These are phyloP conservation scores for Zhuqinia jingwanae DNA, from an alignment of 2,888 invertebrate genomes.

Conservation along the genomic window DNA sequence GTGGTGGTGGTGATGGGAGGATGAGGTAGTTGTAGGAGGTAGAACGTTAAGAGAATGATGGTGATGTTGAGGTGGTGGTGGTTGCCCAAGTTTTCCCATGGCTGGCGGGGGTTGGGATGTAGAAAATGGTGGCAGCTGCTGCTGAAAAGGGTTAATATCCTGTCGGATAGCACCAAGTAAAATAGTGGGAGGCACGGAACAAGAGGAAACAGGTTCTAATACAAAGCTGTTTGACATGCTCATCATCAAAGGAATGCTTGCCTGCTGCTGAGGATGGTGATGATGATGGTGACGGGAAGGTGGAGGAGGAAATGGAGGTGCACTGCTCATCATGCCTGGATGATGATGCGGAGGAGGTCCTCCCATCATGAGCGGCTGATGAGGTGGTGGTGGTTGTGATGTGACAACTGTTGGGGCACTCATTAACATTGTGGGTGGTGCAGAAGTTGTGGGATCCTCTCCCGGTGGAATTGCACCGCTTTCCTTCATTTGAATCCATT, in stretches of 20 bases:
- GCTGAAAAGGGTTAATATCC: too few species aligned
- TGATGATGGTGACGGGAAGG: slow-evolving; percentile 80
- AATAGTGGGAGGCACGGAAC: too few species aligned
- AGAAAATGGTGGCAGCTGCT: too few species aligned
- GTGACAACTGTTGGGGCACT: neutral
- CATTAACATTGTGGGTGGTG: slow-evolving; percentile 76
- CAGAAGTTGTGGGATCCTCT: too few species aligned
- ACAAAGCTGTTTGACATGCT: neutral
- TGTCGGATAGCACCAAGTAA: too few species aligned
- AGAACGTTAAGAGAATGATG: slow-evolving; percentile 35
- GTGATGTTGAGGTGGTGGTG: slow-evolving; percentile 32
- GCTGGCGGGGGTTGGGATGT: too few species aligned
- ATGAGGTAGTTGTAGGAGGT: slow-evolving; percentile 2
- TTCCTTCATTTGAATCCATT: slow-evolving; percentile 98
- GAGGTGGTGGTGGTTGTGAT: too few species aligned
- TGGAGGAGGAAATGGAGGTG: slow-evolving; percentile 83
- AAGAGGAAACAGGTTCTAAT: slow-evolving; percentile 1
- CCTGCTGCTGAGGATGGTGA: slow-evolving; percentile 66
- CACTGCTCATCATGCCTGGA: too few species aligned
- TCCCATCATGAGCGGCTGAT: too few species aligned
- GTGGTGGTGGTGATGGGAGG: slow-evolving; percentile 29
- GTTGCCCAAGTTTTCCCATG: too few species aligned
- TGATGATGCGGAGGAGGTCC: too few species aligned
- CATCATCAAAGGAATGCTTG: slow-evolving; percentile 17
- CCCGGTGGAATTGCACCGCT: slow-evolving; percentile 80